These are phyloP conservation scores for Dryocosmus kuriphilus DNA, from an alignment of 2,888 invertebrate species.

Conservation along the genomic window DNA sequence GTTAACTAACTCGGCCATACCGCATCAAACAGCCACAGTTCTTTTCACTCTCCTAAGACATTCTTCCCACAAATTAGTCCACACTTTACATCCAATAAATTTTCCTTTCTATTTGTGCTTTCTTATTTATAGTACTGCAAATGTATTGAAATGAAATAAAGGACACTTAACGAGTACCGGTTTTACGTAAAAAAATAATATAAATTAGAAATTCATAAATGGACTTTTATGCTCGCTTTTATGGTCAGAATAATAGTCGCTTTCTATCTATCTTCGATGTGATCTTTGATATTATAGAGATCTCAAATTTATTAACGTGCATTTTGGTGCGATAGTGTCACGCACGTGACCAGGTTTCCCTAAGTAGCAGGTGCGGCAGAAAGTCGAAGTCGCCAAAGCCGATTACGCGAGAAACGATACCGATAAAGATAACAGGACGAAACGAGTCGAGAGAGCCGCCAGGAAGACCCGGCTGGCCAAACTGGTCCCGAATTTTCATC, in stretches of 20 bases:
- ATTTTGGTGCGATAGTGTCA: conserved; percentile 13
- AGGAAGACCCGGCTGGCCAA: conserved; percentile 50
- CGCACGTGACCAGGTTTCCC: conserved; percentile 52
- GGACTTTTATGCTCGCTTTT: too few species aligned
- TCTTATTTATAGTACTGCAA: background rate
- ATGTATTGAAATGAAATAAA: background rate
- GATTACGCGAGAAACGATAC: conserved; percentile 65
- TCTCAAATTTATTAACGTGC: background rate
- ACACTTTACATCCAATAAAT: background rate
- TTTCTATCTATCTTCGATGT: too few species aligned
- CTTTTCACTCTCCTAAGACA: background rate
- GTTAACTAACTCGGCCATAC: background rate
- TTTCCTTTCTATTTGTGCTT: background rate
- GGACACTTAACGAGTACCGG: too few species aligned
- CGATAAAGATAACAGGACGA: conserved; percentile 61
- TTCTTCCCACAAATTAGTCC: background rate
- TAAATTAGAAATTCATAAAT: too few species aligned
- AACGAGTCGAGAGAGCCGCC: conserved; percentile 45
- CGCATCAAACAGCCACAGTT: background rate
- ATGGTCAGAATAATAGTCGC: too few species aligned
- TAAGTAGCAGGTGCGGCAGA: conserved; percentile 67
- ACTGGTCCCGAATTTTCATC: conserved; percentile 55
- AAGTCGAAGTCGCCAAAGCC: conserved; percentile 59
- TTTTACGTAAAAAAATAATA: too few species aligned
- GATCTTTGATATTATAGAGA: background rate